Evolutionary conservation across 2,113 vertebrate species (phyloP), one percentile per base, ranked within the genome.

Genomic region (Petrocephalus microphthalmus): DNA sequence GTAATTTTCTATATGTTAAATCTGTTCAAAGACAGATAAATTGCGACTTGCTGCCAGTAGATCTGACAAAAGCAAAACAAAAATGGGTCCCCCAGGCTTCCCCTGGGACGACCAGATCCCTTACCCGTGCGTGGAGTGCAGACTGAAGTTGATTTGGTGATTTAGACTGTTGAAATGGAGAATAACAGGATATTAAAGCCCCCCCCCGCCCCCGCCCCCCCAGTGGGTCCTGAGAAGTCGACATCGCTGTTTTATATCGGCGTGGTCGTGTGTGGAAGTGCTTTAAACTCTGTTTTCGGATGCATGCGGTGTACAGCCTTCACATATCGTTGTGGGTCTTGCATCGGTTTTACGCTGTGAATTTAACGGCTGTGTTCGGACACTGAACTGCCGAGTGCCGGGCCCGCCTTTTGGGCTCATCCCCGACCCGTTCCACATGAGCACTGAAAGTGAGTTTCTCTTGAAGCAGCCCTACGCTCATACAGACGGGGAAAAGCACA

Each of bases 171-270:
- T 37, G 52, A 88, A 56, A 91, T 84, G 84, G 45, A 85, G 84
- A 88, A 85, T 87, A 88, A 91, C 90, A 93, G 91, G 91, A 94
- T 91, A 92, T 93, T 92, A 90, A 92, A 93, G 20, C 52, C 42
- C 25, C 90, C 60, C 45, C 47, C 3, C 42, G 49, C 42, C 25
- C 90, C 60, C 45, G 42, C 3, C 42, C 25, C 90, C 60, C 45
- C 47, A 89, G 67, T 87, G 82, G 85, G 86, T 89, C 88, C 84
- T 87, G 25, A 29, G 89, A 86, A 78, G 71, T 86, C 87, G 90
- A 64, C 78, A 89, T 88, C 4, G 88, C 87, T 85, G 5, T 29
- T 89, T 53, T 20, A 81, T 87, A 82, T 87, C 64, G 33, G 3
- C 88, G 84, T 91, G 67, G 81, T 89, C 84, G 71, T 88, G 71